A percentile compares a stretch with the other conserved stretches of the same genome.
Conservation (phyloP, 2,888 invertebrate species). For the Eretmocerus hayati region DNA sequence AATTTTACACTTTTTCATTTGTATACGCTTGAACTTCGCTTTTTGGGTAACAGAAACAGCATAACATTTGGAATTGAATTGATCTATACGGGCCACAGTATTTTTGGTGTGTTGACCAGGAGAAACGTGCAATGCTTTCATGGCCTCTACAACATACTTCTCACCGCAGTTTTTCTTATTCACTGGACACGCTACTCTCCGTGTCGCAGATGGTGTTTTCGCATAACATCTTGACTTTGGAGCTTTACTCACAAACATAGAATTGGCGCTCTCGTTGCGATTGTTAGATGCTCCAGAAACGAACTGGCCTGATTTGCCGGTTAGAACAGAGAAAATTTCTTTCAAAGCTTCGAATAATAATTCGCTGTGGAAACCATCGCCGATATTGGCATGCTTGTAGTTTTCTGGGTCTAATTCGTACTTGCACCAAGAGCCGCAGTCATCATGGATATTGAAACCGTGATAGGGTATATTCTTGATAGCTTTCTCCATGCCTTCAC, state of each 20-base stretch:
- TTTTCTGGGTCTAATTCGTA: slow-evolving; percentile 9
- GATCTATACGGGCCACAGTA: background rate
- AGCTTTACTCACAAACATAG: slow-evolving; percentile 11
- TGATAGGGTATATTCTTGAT: slow-evolving; percentile 19
- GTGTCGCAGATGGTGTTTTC: slow-evolving; percentile 2
- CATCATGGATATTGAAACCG: slow-evolving; percentile 20
- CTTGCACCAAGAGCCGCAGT: slow-evolving; percentile 19
- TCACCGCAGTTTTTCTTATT: slow-evolving; percentile 15
- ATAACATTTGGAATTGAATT: slow-evolving; percentile 6
- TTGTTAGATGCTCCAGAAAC: slow-evolving; percentile 11
- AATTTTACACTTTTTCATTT: slow-evolving; percentile 9
- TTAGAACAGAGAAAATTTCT: background rate
- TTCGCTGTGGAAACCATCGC: slow-evolving; percentile 1
- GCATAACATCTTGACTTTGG: slow-evolving; percentile 11
- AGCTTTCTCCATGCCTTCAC: slow-evolving; percentile 6
- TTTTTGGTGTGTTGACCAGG: slow-evolving; percentile 2
- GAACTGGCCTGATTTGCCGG: slow-evolving; percentile 9
- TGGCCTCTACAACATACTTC: slow-evolving; percentile 15
- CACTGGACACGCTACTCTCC: slow-evolving; percentile 9
- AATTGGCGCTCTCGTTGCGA: slow-evolving; percentile 15
- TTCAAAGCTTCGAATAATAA: slow-evolving; percentile 3
- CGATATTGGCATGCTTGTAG: slow-evolving; percentile 5
- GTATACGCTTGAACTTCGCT: background rate
- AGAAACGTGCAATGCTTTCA: background rate
- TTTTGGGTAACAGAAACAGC: background rate